A percentile compares a stretch with the other conserved stretches of the same genome.
These are phyloP conservation scores for Polypterus senegalus DNA, from an alignment of 2,113 vertebrate genomes.

Conservation along the genomic window DNA sequence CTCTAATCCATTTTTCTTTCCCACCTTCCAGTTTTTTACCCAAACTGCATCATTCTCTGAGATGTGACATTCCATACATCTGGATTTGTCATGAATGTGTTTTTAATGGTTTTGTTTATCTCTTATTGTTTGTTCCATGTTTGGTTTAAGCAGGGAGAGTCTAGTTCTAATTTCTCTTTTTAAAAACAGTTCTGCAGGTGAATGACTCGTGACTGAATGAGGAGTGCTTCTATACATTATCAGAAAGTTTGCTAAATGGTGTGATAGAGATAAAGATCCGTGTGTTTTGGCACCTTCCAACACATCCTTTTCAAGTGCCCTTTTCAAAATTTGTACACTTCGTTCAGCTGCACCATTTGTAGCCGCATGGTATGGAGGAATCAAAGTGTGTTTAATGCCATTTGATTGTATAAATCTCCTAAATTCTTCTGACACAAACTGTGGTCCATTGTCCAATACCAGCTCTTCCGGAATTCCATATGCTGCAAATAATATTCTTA, in stretches of 20 bases:
- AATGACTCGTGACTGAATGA: background rate
- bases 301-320: constrained; percentile 2
- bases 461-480: no score
- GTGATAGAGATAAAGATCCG: background rate
- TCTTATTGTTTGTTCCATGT: no score
- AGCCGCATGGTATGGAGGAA: background rate
- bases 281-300: background rate
- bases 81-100: no score
- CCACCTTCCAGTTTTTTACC: no score
- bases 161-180: background rate
- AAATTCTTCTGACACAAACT: no score
- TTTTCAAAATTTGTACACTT: background rate
- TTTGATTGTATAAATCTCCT: background rate
- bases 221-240: background rate
- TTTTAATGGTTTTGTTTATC: no score
- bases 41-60: no score
- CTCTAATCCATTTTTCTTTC: no score
- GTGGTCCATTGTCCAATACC: no score
- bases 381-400: background rate
- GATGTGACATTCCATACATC: no score
- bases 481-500: no score
- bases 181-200: background rate
- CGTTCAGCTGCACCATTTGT: background rate
- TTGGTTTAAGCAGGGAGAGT: no score
- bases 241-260: constrained; percentile 1